These are phyloP conservation scores for Cervus canadensis DNA, from an alignment of 2,113 vertebrate species.

Conservation along the genomic window DNA sequence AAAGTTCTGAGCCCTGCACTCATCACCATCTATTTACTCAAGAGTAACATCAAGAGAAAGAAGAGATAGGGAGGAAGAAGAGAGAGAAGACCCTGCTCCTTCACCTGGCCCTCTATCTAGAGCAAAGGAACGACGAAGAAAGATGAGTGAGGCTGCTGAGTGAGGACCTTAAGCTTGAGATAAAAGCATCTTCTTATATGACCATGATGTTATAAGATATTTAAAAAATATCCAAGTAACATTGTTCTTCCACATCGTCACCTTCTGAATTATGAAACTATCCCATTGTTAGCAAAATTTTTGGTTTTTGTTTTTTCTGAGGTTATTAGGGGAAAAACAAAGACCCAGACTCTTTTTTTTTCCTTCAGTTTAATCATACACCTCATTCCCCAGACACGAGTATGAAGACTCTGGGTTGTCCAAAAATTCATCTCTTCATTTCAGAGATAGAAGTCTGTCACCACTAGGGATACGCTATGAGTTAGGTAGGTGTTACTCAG, in stretches of 20 bases:
- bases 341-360: background rate
- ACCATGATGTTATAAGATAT: background rate
- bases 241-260: background rate
- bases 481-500: background rate
- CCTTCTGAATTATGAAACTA: background rate
- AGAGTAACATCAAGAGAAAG: background rate
- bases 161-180: background rate
- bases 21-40: background rate
- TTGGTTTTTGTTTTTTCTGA: accelerated
- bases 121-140: background rate
- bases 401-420: background rate
- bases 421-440: background rate
- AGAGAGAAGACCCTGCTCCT: background rate
- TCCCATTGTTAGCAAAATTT: background rate
- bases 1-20: background rate
- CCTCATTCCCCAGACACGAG: background rate
- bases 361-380: background rate
- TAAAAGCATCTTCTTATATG: background rate
- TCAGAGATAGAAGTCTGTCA: background rate
- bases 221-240: background rate
- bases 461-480: background rate
- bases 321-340: background rate
- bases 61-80: background rate
- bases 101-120: background rate
- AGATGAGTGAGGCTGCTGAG: background rate